Evolutionary conservation across 2,888 invertebrate genomes (phyloP), one percentile per base, ranked within the genome.

Genomic region (Priocnemis perturbator): DNA sequence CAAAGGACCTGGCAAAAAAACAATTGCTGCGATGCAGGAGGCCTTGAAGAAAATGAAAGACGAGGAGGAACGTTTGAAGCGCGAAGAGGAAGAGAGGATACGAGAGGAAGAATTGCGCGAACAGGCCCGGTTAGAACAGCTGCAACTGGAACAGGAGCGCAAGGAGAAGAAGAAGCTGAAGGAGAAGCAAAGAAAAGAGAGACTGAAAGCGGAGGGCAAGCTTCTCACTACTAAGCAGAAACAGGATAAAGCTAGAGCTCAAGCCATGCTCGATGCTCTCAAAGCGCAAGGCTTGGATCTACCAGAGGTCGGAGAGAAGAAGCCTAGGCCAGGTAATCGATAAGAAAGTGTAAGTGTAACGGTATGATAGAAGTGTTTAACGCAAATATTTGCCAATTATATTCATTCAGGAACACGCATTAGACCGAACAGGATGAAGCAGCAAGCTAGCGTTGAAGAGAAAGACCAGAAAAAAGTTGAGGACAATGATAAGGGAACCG

Each of bases 121-220:
- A 87, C 90, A 87, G 44, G 93, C 93, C 50, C 92, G 95, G 68
- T 89, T 94, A 73, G 96, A 97, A 90, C 94, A 93, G 76, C 89
- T 94, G 55, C 90, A 94, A 68, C 89, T 96, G 74, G 98, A 98
- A 87, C 94, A 96, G 83, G 98, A 98, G 87, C 81, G 92, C 73
- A 97, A 95, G 86, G 96, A 96, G 77, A 93, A 93, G 85, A 97
- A 95, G 88, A 98, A 97, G 87, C 94, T 95, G 84, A 96, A 96
- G 86, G 97, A 98, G 90, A 97, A 97, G 85, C 98, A 98, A 86
- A 92, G 96, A 60, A 97, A 96, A 89, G 97, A 97, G 84, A 92
- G 97, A 85, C 91, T 97, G 80, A 98, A 98, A 89, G 96, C 96
- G n/a, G 98, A 98, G 90, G 99, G 99, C 2, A 98, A 97, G 90